A percentile compares a stretch with the other conserved stretches of the same genome.
phyloP scores from a whole-genome alignment of 1,140 invertebrate species.

The Frieseomelitta varia region DNA sequence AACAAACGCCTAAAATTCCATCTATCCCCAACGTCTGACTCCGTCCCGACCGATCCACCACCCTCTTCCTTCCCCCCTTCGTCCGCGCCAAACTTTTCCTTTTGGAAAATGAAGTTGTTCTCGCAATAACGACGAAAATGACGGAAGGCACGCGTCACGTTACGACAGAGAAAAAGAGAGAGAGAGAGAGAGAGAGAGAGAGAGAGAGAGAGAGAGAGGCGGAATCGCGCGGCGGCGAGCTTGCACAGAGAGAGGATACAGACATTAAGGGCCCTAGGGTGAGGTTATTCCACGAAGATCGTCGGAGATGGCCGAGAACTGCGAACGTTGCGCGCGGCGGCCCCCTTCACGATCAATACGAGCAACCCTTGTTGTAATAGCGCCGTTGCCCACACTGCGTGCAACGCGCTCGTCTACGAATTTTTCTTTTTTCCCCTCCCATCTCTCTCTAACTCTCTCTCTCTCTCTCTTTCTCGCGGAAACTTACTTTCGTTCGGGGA shows the following conservation, averaged over 20 bases:
- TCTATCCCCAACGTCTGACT: neutral
- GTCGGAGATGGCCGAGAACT: conserved; percentile 77
- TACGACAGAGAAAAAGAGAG: too few relatives aligned
- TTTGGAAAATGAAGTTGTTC: neutral
- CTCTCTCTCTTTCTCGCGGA: too few relatives aligned
- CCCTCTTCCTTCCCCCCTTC: too few relatives aligned
- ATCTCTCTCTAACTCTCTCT: too few relatives aligned
- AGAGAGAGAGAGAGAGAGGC: too few relatives aligned
- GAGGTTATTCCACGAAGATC: conserved; percentile 78
- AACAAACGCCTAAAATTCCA: neutral
- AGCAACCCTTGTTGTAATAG: conserved; percentile 75
- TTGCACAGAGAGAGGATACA: conserved; percentile 68
- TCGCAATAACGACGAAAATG: conserved; percentile 27
- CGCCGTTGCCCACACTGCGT: conserved; percentile 69
- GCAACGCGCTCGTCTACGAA: conserved; percentile 43
- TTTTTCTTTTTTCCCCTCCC: too few relatives aligned
- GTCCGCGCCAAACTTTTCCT: neutral
- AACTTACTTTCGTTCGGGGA: too few relatives aligned
- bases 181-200: too few relatives aligned
- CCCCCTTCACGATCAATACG: conserved; percentile 77
- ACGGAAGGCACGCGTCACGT: conserved; percentile 4
- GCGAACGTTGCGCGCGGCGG: conserved; percentile 74
- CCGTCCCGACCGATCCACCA: neutral
- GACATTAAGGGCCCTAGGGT: conserved; percentile 75
- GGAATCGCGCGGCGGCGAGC: conserved; percentile 59